Evolutionary conservation across 2,113 vertebrate genomes (phyloP).

Genomic region (Puma concolor): DNA sequence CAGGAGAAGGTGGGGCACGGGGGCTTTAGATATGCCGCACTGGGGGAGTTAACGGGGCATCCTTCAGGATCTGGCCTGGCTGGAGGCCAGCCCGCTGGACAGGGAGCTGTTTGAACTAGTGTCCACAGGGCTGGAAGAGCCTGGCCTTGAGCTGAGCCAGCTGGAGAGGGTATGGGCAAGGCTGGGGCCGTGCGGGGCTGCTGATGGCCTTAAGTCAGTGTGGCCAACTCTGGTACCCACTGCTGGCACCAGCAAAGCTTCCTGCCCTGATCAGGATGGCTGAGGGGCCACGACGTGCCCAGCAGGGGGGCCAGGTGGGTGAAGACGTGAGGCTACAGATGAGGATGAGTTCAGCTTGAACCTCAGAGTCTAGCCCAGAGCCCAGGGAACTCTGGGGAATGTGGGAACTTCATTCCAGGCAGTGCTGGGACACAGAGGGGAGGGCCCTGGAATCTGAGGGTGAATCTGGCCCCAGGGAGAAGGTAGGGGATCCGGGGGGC

Average conservation of each 20-base stretch:
- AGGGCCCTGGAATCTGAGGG: background rate
- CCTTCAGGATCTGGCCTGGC: conserved; percentile 52
- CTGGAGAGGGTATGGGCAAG: conserved; percentile 39
- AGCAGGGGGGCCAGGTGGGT: background rate
- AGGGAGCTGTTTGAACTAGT: background rate
- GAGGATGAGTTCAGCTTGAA: background rate
- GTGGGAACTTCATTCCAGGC: background rate
- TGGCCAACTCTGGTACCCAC: background rate
- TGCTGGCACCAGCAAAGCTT: background rate
- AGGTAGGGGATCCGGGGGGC: background rate
- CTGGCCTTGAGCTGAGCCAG: conserved; percentile 68
- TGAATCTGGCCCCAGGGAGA: background rate
- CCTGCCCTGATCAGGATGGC: background rate
- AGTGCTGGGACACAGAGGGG: background rate
- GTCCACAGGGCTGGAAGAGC: conserved; percentile 68
- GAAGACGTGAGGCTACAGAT: background rate
- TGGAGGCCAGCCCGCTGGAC: conserved; percentile 31
- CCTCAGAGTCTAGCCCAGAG: background rate
- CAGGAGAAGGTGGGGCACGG: accelerated
- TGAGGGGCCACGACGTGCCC: background rate
- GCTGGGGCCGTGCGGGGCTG: background rate
- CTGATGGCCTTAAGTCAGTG: background rate
- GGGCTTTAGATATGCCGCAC: background rate
- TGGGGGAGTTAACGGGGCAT: background rate
- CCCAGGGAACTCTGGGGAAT: too few relatives aligned